phyloP scores from a whole-genome alignment of 2,888 invertebrate species.

The Melanotus villosus region DNA sequence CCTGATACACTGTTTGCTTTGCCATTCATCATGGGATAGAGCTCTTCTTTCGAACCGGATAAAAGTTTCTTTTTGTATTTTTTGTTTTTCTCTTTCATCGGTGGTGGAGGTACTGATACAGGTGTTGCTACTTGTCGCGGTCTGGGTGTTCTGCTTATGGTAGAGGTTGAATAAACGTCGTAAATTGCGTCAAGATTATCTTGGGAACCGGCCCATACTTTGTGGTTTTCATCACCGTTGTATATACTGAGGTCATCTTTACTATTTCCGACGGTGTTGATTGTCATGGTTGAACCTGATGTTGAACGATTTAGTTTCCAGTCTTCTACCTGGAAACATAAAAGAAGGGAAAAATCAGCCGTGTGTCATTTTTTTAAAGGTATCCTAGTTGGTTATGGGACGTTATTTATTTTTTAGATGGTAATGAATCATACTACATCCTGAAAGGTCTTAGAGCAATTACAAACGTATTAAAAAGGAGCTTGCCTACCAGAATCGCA shows the following conservation, averaged over 20 bases:
- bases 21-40: constrained; percentile 73
- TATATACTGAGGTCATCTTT: constrained; percentile 88
- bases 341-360: not conserved
- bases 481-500: too few relatives aligned
- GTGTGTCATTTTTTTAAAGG: too few relatives aligned
- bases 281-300: constrained; percentile 74
- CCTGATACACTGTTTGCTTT: constrained; percentile 63
- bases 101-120: constrained; percentile 86
- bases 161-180: constrained; percentile 75
- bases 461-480: too few relatives aligned
- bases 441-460: too few relatives aligned
- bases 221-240: constrained; percentile 94
- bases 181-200: constrained; percentile 83
- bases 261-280: constrained; percentile 72
- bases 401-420: too few relatives aligned
- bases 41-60: constrained; percentile 73
- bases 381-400: too few relatives aligned
- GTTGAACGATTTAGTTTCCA: constrained; percentile 72
- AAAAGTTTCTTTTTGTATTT: constrained; percentile 74
- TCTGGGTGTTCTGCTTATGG: constrained; percentile 77
- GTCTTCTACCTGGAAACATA: constrained; percentile 67
- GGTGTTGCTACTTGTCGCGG: constrained; percentile 87
- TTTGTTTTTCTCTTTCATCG: constrained; percentile 77
- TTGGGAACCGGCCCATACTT: constrained; percentile 89
- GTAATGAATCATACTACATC: too few relatives aligned